phyloP scores from a whole-genome alignment of 2,113 vertebrate genomes.

The Saguinus imperator region DNA sequence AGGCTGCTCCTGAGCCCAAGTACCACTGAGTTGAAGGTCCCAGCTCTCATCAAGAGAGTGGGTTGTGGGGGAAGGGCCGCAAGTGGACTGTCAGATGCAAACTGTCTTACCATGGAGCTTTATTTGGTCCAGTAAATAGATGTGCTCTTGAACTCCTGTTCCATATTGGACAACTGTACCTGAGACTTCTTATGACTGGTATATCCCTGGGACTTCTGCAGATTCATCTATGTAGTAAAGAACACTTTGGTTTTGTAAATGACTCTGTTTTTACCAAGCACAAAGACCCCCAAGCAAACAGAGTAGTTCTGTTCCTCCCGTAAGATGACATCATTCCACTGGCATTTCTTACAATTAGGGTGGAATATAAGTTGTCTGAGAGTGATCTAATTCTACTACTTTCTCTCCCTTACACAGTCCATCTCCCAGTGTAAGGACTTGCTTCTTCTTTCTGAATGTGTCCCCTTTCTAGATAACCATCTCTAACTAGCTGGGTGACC shows the following conservation, averaged over 20 bases:
- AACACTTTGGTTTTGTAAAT: slow-evolving; percentile 41
- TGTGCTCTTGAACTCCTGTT: neutral
- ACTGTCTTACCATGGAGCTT: neutral
- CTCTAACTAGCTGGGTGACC: too few species aligned
- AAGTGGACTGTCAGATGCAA: too few species aligned
- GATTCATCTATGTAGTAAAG: slow-evolving; percentile 16
- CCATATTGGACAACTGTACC: neutral
- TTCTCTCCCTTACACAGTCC: neutral
- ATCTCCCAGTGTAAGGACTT: neutral
- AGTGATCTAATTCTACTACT: neutral
- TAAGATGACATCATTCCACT: slow-evolving; percentile 45
- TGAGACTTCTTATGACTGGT: neutral
- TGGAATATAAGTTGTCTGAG: neutral
- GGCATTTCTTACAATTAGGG: slow-evolving; percentile 48
- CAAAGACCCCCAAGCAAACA: neutral
- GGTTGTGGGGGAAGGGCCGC: neutral
- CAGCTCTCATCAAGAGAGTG: neutral
- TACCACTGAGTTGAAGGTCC: neutral
- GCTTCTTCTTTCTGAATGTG: neutral
- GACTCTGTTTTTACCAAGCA: neutral
- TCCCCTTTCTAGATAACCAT: neutral
- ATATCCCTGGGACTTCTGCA: neutral
- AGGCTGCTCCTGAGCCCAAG: neutral
- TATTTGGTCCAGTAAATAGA: neutral
- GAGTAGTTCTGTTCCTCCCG: slow-evolving; percentile 42